These are phyloP conservation scores for Cephus pygmeus DNA, from an alignment of 2,888 invertebrate species.

Conservation along the genomic window DNA sequence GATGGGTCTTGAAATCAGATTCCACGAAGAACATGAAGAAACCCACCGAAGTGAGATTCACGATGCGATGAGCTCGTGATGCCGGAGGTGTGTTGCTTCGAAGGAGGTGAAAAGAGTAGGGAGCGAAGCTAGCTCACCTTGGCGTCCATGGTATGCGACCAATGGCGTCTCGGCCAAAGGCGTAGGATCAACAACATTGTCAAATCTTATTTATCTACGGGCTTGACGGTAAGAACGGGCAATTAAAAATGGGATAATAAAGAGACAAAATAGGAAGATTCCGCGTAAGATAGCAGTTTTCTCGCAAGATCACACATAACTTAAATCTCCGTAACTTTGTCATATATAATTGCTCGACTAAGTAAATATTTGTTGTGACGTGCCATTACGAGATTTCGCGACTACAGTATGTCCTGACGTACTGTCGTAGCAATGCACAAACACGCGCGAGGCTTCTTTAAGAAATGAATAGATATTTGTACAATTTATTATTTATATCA, in stretches of 20 bases:
- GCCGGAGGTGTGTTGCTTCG: conserved; percentile 5
- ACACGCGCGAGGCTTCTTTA: not conserved
- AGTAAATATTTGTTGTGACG: not conserved
- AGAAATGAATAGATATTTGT: not conserved
- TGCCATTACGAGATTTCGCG: not conserved
- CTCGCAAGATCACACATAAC: no score
- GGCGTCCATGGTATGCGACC: conserved; percentile 57
- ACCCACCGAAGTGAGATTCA: conserved; percentile 18
- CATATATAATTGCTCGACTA: not conserved
- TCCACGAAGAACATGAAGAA: not conserved
- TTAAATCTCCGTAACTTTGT: not conserved
- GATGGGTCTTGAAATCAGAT: not conserved
- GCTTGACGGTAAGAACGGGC: not conserved
- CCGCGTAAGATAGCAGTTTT: not conserved
- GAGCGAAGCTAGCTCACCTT: conserved; percentile 58
- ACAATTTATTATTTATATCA: not conserved
- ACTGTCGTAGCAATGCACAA: not conserved
- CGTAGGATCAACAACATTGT: conserved; percentile 31
- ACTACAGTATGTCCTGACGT: not conserved
- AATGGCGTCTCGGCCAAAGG: conserved; percentile 53
- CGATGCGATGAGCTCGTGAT: conserved; percentile 5
- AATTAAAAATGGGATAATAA: not conserved
- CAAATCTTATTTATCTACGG: not conserved
- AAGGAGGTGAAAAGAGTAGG: conserved; percentile 23
- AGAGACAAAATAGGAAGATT: not conserved